Percentiles rank a stretch among this genome's conserved stretches.
Conservation (phyloP, 2,797 vertebrate species). For the Macropus fuliginosus region DNA sequence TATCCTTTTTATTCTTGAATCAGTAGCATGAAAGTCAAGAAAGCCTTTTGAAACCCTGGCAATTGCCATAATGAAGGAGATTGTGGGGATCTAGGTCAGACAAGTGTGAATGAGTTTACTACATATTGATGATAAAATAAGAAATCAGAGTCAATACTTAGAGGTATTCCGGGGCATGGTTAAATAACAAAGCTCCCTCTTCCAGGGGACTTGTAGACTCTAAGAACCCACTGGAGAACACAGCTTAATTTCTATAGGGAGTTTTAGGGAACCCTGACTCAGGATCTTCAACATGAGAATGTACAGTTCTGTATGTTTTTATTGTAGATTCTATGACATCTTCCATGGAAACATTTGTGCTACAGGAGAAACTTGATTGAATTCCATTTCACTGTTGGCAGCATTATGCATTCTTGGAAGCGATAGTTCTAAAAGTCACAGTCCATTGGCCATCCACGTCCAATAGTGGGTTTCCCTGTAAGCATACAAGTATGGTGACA, state of each 20-base stretch:
- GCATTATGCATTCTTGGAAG: background rate
- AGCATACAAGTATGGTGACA: background rate
- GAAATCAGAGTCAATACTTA: background rate
- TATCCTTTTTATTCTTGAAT: background rate
- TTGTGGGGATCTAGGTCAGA: background rate
- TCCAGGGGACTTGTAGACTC: background rate
- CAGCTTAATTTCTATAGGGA: background rate
- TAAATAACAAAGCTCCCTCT: conserved; percentile 65
- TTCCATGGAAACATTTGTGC: conserved; percentile 32
- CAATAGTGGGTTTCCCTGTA: background rate
- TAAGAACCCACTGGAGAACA: background rate
- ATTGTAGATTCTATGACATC: conserved; percentile 27
- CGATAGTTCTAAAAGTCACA: background rate
- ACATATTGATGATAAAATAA: background rate
- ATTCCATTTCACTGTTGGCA: conserved; percentile 16
- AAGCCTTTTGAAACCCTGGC: background rate
- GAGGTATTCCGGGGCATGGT: background rate
- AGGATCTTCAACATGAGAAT: conserved; percentile 51
- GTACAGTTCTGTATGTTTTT: conserved; percentile 20
- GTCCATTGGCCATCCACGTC: background rate
- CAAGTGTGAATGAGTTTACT: conserved; percentile 11
- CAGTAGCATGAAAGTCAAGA: background rate
- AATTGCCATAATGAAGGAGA: conserved; percentile 9
- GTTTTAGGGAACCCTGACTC: background rate
- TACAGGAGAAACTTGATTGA: conserved; percentile 21